Evolutionary conservation across 37 sponge, comb jelly and placozoan genomes (phyloP), one percentile per base, ranked within the genome.

Genomic region (Lycopodina hypogea): DNA sequence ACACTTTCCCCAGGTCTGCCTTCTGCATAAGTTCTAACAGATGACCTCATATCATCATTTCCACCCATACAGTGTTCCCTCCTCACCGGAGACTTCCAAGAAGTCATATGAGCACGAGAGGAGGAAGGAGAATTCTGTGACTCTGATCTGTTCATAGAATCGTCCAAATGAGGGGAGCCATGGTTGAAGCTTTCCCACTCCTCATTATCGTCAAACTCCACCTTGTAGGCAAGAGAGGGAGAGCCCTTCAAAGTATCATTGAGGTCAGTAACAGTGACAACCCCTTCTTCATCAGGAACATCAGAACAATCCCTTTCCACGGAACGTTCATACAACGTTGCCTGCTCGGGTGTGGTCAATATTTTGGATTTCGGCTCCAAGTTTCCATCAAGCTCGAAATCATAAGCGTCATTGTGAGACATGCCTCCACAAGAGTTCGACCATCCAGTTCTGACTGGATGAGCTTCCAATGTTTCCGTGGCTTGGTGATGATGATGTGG

Each of bases 131-230:
- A 45, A 9, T 45, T 45, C 9, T 45, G 48, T 45, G 48, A 45
- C 8, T 45, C 48, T 9, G 48, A 45, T 45, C 48, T 45, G 48
- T 9, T 12, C 8, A 9, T 45, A 45, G 48, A 45, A 12, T 45
- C 48, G 48, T 45, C 9, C 48, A 45, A 12, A 1, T 6, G 38
- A 56, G 74, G 56, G 3, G 86, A 79, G 30, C 38, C 56, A 21
- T 71, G 58, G 71, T 30, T 87, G 60, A 87, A 84, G 68, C 92
- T 92, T 34, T 86, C 88, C 94, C 94, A 93, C 22, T 66, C 77
- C 62, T 93, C 90, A n/a, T 90, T 72, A 62, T 93, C 94, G 78
- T 83, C 81, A 73, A 93, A 93, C 42, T 72, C 77, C 22, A 87
- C 51, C 24, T 53, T 64, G n/a, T 37, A 39, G 2, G 71, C 78